These are phyloP conservation scores for Congeria kusceri DNA, from an alignment of 2,888 invertebrate genomes.

Conservation along the genomic window DNA sequence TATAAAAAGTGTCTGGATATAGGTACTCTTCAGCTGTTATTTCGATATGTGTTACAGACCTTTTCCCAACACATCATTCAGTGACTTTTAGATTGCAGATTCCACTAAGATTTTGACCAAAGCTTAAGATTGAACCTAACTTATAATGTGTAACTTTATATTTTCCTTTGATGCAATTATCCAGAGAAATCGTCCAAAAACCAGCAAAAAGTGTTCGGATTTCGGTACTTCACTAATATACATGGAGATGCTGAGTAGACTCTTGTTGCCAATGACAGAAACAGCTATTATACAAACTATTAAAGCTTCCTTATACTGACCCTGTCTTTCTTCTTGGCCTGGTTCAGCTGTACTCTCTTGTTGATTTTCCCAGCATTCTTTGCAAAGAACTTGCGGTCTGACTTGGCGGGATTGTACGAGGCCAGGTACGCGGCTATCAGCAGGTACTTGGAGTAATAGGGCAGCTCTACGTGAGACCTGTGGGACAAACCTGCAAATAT, in stretches of 20 bases:
- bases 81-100: no score
- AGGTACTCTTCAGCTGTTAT: no score
- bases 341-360: constrained; percentile 57
- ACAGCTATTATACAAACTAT: neutral
- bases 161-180: no score
- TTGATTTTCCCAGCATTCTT: constrained; percentile 86
- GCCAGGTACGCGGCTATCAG: constrained; percentile 96
- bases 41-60: no score
- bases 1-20: no score
- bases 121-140: no score
- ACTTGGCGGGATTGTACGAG: constrained; percentile 95
- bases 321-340: constrained; percentile 79
- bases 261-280: neutral
- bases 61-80: no score
- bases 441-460: constrained; percentile 95
- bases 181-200: no score
- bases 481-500: constrained; percentile 66
- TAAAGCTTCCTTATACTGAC: constrained; percentile 65
- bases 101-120: no score
- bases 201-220: no score
- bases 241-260: neutral
- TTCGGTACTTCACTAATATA: neutral
- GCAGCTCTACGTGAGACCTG: constrained; percentile 87
- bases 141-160: no score
- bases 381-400: constrained; percentile 94